Conservation (phyloP, 2,797 vertebrate species). For the Catamblyrhynchus diadema region DNA sequence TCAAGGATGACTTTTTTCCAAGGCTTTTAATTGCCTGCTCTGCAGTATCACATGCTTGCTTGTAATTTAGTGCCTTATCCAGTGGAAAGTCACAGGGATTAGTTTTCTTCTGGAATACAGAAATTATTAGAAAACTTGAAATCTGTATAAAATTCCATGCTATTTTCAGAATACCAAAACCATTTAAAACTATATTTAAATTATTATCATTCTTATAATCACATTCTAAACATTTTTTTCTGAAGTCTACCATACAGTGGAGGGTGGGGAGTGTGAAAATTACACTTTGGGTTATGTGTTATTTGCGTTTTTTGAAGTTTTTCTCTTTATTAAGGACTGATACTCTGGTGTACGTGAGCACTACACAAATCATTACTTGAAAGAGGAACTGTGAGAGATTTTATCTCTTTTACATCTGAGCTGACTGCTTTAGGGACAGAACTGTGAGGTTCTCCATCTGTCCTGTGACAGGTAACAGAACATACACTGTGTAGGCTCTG, state of each 20-base stretch:
- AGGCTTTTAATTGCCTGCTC: not conserved
- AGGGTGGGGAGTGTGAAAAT: not conserved
- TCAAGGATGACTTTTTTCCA: not conserved
- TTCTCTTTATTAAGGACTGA: not conserved
- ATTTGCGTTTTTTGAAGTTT: not conserved
- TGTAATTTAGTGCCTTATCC: not conserved
- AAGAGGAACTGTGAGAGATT: not conserved
- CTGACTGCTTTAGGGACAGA: not conserved
- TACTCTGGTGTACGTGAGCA: no score
- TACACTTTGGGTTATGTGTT: not conserved
- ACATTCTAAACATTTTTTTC: not conserved
- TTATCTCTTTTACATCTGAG: not conserved
- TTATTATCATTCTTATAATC: not conserved
- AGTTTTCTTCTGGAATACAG: not conserved
- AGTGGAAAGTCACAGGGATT: not conserved
- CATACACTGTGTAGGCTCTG: not conserved
- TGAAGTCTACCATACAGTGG: not conserved
- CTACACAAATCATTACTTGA: not conserved
- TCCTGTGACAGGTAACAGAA: not conserved
- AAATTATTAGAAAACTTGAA: not conserved
- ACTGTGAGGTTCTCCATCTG: not conserved
- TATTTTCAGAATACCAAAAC: not conserved
- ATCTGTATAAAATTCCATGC: not conserved
- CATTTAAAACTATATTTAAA: not conserved
- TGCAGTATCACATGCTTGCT: not conserved